A percentile compares a stretch with the other conserved stretches of the same genome.
Evolutionary conservation across 2,797 vertebrate genomes (phyloP).

Genomic region (Aldrovandia affinis): DNA sequence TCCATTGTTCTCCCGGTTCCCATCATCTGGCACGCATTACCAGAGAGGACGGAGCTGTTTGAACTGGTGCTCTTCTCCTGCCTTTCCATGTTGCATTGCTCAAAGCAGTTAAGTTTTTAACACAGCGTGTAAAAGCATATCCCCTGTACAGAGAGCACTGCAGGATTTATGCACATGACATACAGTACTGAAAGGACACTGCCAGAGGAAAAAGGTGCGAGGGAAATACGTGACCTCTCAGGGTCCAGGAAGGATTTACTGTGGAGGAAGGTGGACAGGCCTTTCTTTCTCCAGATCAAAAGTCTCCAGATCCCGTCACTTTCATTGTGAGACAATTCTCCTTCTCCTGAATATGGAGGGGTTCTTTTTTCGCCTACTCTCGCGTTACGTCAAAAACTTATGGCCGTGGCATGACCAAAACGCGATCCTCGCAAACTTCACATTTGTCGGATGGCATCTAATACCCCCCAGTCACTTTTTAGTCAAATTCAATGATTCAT

Average conservation of each 20-base stretch:
- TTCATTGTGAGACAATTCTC: slow-evolving; percentile 2
- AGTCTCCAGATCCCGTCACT: not conserved
- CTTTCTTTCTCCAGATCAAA: slow-evolving; percentile 5
- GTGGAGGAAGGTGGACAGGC: not conserved
- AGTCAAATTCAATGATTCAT: no score
- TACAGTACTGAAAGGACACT: slow-evolving; percentile 52
- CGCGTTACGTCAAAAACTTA: no score
- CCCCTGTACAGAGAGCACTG: slow-evolving; percentile 56
- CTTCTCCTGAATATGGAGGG: not conserved
- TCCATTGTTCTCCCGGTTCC: slow-evolving; percentile 42
- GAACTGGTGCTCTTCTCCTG: slow-evolving; percentile 55
- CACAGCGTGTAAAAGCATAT: slow-evolving; percentile 61
- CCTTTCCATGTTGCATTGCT: slow-evolving; percentile 62
- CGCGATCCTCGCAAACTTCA: no score
- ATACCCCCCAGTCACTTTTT: no score
- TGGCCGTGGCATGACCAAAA: no score
- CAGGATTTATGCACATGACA: slow-evolving; percentile 62
- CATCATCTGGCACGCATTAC: slow-evolving; percentile 55
- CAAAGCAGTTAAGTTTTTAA: slow-evolving; percentile 52
- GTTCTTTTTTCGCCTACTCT: not conserved
- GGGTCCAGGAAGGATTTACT: slow-evolving; percentile 68
- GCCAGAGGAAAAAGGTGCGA: slow-evolving; percentile 61
- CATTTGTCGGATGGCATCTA: no score
- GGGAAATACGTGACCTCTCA: slow-evolving; percentile 64
- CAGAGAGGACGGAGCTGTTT: slow-evolving; percentile 58